These are phyloP conservation scores for Eupithecia tripunctaria DNA, from an alignment of 2,888 invertebrate genomes.

Conservation along the genomic window DNA sequence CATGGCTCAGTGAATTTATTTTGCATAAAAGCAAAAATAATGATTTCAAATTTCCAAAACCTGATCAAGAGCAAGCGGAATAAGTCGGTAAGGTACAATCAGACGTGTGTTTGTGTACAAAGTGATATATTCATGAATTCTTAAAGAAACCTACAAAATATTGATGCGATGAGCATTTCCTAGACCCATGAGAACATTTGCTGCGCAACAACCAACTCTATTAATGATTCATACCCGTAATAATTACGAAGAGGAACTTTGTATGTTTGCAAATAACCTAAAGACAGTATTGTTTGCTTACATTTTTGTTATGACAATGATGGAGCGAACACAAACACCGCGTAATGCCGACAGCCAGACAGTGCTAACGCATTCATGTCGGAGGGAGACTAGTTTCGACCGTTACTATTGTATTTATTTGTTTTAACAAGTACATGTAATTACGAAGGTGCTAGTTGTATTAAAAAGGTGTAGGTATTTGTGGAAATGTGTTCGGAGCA, in stretches of 20 bases:
- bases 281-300: constrained; percentile 1
- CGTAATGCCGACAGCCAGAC: constrained; percentile 24
- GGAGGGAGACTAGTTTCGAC: background rate
- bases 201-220: background rate
- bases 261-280: constrained; percentile 1
- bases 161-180: background rate
- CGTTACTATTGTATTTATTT: background rate
- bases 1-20: too few relatives aligned
- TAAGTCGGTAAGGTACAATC: too few relatives aligned
- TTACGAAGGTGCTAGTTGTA: background rate
- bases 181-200: background rate
- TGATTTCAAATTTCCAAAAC: too few relatives aligned
- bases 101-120: too few relatives aligned
- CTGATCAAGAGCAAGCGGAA: too few relatives aligned
- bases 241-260: constrained; percentile 2
- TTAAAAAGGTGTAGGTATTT: background rate
- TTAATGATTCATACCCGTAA: background rate
- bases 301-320: constrained; percentile 20
- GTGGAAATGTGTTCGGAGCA: constrained; percentile 15
- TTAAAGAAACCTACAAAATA: too few relatives aligned
- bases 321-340: constrained; percentile 18
- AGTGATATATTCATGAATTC: too few relatives aligned
- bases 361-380: background rate
- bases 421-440: background rate
- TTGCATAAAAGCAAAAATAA: too few relatives aligned